phyloP scores from a whole-genome alignment of 2,797 vertebrate genomes.

The Apogon hyalosoma region DNA sequence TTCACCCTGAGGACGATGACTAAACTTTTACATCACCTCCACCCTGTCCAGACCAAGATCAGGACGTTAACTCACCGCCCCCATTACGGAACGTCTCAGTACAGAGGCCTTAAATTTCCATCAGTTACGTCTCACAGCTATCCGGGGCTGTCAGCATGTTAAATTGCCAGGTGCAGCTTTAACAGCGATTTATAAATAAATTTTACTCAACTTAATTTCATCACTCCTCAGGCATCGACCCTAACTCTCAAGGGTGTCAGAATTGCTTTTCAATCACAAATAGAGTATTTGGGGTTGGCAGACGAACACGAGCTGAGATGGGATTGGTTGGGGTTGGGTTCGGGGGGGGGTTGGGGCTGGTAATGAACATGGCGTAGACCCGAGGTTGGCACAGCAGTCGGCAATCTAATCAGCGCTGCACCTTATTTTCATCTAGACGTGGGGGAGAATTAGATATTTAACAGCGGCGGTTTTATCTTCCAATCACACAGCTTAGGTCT shows the following conservation, averaged over 20 bases:
- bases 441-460: conserved; percentile 65
- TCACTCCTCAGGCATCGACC: conserved; percentile 59
- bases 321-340: conserved; percentile 48
- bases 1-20: conserved; percentile 10
- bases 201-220: conserved; percentile 63
- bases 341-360: conserved; percentile 2
- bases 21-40: conserved; percentile 19
- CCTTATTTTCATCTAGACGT: conserved; percentile 67
- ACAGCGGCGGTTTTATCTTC: conserved; percentile 54
- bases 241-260: conserved; percentile 53
- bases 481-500: conserved; percentile 59
- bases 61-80: conserved; percentile 9
- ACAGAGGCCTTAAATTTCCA: conserved; percentile 35
- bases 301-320: conserved; percentile 30
- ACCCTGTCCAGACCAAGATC: not conserved
- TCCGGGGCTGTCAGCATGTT: conserved; percentile 44
- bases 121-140: conserved; percentile 33
- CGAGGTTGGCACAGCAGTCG: conserved; percentile 59
- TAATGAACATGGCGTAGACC: conserved; percentile 61
- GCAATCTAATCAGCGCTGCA: conserved; percentile 67
- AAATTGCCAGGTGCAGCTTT: conserved; percentile 59
- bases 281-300: conserved; percentile 48
- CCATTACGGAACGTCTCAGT: not conserved
- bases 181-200: conserved; percentile 61
- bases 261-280: conserved; percentile 65